phyloP scores from a whole-genome alignment of 2,113 vertebrate genomes.

The Asarcornis scutulata region DNA sequence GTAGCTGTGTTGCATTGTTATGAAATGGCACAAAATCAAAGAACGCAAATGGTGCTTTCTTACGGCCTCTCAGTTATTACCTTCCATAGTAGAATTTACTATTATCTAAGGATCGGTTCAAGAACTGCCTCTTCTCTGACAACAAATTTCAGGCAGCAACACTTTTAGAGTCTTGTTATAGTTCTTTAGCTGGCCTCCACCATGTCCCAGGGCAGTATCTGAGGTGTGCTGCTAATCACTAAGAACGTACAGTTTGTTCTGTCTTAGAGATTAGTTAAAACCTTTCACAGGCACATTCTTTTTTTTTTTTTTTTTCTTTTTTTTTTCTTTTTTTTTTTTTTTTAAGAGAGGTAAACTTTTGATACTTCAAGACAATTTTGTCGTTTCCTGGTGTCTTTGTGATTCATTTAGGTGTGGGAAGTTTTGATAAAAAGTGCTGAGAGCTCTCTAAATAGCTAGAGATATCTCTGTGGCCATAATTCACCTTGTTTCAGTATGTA shows the following conservation, averaged over 20 bases:
- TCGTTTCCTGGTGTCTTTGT: constrained; percentile 47
- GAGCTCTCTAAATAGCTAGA: not conserved
- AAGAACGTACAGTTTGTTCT: not conserved
- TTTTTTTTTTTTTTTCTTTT: constrained; percentile 8
- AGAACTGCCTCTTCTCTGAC: not conserved
- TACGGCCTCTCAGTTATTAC: no score
- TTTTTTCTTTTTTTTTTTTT: not conserved
- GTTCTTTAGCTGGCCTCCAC: not conserved
- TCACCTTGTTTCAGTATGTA: not conserved
- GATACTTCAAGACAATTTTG: constrained; percentile 35
- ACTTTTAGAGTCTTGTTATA: not conserved
- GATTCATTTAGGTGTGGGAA: constrained; percentile 39
- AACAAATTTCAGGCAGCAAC: not conserved
- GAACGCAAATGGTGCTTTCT: not conserved
- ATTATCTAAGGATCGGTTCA: not conserved
- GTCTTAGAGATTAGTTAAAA: constrained; percentile 2
- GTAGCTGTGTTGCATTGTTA: not conserved
- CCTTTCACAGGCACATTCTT: not conserved
- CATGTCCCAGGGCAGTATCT: not conserved
- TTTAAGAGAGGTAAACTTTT: constrained; percentile 23
- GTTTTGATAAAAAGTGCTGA: not conserved
- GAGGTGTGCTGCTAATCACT: not conserved
- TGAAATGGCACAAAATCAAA: not conserved
- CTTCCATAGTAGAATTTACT: not conserved
- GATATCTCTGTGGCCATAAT: not conserved